A percentile compares a stretch with the other conserved stretches of the same genome.
Conservation (phyloP, 2,888 invertebrate species). For the Cosmorhoe ocellata region DNA sequence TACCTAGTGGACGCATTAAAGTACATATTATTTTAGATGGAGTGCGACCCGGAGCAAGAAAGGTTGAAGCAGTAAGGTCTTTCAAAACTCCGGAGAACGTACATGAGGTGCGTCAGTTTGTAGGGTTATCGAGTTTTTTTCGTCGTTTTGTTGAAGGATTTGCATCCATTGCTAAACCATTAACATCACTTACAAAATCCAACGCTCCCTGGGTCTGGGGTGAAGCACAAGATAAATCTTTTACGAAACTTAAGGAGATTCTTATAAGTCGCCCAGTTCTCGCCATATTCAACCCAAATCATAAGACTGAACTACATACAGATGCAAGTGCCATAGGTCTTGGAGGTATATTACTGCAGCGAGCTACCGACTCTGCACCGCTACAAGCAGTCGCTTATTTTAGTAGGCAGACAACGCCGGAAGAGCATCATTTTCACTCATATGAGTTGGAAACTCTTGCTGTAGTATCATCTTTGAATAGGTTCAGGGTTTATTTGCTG, state of each 20-base stretch:
- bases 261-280: background rate
- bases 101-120: background rate
- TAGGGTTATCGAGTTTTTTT: background rate
- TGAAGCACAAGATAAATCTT: background rate
- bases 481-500: background rate
- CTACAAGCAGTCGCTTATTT: background rate
- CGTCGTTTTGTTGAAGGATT: background rate
- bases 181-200: background rate
- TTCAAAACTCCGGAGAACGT: background rate
- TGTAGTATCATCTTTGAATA: background rate
- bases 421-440: background rate
- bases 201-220: background rate
- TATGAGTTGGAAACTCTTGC: conserved; percentile 1
- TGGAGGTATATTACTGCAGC: background rate
- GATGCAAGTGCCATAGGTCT: background rate
- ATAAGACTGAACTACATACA: background rate
- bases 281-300: background rate
- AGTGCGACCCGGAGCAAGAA: background rate
- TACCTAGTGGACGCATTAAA: no score
- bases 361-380: no score
- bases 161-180: background rate
- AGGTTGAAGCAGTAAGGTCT: background rate
- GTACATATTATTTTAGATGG: no score
- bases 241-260: background rate
- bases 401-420: background rate